A percentile compares a stretch with the other conserved stretches of the same genome.
phyloP scores from a whole-genome alignment of 2,888 invertebrate species.

The Hesperia comma region DNA sequence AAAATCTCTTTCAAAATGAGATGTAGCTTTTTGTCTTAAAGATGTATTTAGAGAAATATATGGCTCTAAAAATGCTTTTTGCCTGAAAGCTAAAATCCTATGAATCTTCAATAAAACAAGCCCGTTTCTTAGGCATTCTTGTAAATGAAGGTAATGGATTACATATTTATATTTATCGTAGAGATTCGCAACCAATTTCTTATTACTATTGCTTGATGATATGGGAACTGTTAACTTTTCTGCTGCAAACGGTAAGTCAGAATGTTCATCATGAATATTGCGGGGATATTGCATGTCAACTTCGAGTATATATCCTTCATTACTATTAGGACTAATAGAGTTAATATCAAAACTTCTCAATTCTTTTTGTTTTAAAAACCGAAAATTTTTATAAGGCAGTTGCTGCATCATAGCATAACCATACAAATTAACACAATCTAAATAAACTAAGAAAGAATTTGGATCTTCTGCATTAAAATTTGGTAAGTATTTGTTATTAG shows the following conservation, averaged over 20 bases:
- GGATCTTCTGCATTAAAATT: conserved; percentile 40
- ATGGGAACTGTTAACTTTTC: conserved; percentile 12
- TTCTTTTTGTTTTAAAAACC: conserved; percentile 7
- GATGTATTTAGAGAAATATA: conserved; percentile 8
- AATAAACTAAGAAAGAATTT: conserved; percentile 43
- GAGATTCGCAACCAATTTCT: conserved; percentile 9
- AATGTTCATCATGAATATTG: conserved; percentile 10
- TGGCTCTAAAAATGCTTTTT: conserved; percentile 5
- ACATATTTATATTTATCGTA: conserved; percentile 13
- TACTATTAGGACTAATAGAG: conserved; percentile 8
- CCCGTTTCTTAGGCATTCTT: conserved; percentile 10
- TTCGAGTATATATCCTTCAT: conserved; percentile 13
- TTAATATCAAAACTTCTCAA: conserved; percentile 1
- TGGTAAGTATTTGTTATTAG: conserved; percentile 45
- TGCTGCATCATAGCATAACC: conserved; percentile 46
- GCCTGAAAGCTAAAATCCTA: background rate
- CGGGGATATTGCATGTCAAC: conserved; percentile 12
- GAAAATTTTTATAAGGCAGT: conserved; percentile 16
- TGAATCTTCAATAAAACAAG: conserved; percentile 13
- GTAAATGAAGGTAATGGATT: conserved; percentile 14
- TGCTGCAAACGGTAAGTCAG: conserved; percentile 6
- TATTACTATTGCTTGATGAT: conserved; percentile 12
- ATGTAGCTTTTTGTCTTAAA: conserved; percentile 12
- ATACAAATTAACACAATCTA: conserved; percentile 53
- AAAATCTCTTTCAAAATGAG: conserved; percentile 43